A percentile compares a stretch with the other conserved stretches of the same genome.
phyloP scores from a whole-genome alignment of 1,140 invertebrate genomes.

The Asbolus verrucosus region DNA sequence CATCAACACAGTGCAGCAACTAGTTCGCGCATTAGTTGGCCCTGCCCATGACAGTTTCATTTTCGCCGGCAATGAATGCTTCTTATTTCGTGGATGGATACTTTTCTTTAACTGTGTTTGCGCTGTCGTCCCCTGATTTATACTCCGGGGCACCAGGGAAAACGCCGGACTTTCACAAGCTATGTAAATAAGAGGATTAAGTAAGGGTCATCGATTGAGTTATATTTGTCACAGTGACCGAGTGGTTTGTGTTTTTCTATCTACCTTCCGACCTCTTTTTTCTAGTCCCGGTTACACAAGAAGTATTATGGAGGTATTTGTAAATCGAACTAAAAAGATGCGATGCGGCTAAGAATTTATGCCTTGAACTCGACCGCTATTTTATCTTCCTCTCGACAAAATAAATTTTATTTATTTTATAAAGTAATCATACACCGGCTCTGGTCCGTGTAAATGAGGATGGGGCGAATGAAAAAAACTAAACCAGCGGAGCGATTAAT shows the following conservation, averaged over 20 bases:
- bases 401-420: constrained; percentile 23
- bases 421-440: background rate
- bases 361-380: constrained; percentile 27
- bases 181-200: constrained; percentile 38
- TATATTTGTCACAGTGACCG: constrained; percentile 38
- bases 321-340: constrained; percentile 35
- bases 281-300: constrained; percentile 1
- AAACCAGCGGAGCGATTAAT: too few relatives aligned
- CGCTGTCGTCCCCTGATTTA: constrained; percentile 12
- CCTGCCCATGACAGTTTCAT: background rate
- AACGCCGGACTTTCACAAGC: constrained; percentile 16
- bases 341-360: constrained; percentile 27
- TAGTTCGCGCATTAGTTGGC: too few relatives aligned
- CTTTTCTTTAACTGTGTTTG: constrained; percentile 10
- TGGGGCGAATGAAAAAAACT: background rate
- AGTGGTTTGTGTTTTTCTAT: constrained; percentile 38
- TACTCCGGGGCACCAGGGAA: constrained; percentile 1
- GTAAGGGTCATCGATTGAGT: constrained; percentile 38
- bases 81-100: constrained; percentile 3
- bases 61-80: background rate
- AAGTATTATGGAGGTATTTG: constrained; percentile 34
- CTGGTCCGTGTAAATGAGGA: background rate
- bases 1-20: too few relatives aligned
- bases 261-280: constrained; percentile 28
- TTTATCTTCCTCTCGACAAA: constrained; percentile 25